Evolutionary conservation across 2,113 vertebrate genomes (phyloP).

Genomic region (Siphamia tubifer): DNA sequence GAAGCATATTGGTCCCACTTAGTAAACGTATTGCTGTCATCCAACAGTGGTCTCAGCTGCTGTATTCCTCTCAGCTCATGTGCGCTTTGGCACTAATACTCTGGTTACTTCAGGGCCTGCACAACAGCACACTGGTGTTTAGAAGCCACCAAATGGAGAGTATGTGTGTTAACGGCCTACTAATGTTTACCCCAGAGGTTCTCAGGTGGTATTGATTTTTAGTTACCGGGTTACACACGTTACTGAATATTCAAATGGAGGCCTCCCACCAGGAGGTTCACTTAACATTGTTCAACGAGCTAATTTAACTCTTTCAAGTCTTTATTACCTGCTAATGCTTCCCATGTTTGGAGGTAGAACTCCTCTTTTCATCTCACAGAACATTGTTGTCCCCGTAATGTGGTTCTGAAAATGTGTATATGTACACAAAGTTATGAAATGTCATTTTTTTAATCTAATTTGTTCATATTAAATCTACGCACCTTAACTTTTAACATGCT

Average conservation of each 20-base stretch:
- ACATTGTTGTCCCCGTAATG: conserved; percentile 54
- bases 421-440: conserved; percentile 11
- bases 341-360: conserved; percentile 53
- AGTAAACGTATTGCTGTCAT: conserved; percentile 8
- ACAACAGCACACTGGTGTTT: not conserved
- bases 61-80: conserved; percentile 12
- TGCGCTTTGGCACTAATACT: not conserved
- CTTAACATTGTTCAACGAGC: conserved; percentile 52
- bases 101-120: not conserved
- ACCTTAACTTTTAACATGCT: too few relatives aligned
- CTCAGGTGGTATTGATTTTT: conserved; percentile 65
- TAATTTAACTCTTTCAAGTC: conserved; percentile 70
- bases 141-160: not conserved
- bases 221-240: conserved; percentile 37
- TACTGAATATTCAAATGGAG: conserved; percentile 42
- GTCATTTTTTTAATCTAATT: not conserved
- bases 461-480: too few relatives aligned
- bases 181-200: not conserved
- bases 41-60: conserved; percentile 19
- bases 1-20: conserved; percentile 27
- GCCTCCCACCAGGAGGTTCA: conserved; percentile 51
- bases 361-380: conserved; percentile 62
- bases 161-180: conserved; percentile 24
- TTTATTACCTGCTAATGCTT: conserved; percentile 78
- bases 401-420: conserved; percentile 37